These are phyloP conservation scores for Ciconia maguari DNA, from an alignment of 2,113 vertebrate genomes.

Conservation along the genomic window DNA sequence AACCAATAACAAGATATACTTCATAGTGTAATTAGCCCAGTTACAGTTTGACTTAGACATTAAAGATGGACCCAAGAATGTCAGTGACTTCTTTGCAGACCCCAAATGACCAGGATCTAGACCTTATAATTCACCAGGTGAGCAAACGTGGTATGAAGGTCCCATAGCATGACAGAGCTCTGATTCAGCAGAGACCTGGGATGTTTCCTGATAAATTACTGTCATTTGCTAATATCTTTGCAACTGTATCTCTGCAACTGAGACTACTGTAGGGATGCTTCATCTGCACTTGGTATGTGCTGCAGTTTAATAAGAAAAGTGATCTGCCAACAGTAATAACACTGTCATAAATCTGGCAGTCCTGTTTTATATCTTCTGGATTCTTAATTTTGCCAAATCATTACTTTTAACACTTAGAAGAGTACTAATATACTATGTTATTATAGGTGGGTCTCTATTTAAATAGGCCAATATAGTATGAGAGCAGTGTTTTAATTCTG, in stretches of 20 bases:
- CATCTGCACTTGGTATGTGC: not conserved
- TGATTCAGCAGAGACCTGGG: not conserved
- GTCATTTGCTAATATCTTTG: slow-evolving; percentile 25
- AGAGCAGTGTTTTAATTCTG: not conserved
- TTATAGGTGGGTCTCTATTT: not conserved
- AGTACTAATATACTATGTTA: not conserved
- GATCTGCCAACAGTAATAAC: slow-evolving; percentile 16
- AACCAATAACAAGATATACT: not conserved
- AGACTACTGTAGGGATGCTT: not conserved
- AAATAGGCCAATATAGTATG: not conserved
- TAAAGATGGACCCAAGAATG: not conserved
- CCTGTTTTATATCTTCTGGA: not conserved
- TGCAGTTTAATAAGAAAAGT: slow-evolving; percentile 33
- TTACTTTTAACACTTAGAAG: not conserved
- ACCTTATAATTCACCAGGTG: not conserved
- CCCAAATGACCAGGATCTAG: not conserved
- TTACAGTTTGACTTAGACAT: not conserved
- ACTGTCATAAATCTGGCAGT: slow-evolving; percentile 34
- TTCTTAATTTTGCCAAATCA: slow-evolving; percentile 7
- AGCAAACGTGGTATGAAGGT: not conserved
- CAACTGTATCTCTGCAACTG: not conserved
- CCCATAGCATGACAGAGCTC: not conserved
- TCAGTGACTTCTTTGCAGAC: not conserved
- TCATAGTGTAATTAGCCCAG: not conserved
- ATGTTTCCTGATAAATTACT: slow-evolving; percentile 23